Percentiles rank a stretch among this genome's conserved stretches.
Evolutionary conservation across 2,888 invertebrate genomes (phyloP).

Genomic region (Tupiocoris notatus): DNA sequence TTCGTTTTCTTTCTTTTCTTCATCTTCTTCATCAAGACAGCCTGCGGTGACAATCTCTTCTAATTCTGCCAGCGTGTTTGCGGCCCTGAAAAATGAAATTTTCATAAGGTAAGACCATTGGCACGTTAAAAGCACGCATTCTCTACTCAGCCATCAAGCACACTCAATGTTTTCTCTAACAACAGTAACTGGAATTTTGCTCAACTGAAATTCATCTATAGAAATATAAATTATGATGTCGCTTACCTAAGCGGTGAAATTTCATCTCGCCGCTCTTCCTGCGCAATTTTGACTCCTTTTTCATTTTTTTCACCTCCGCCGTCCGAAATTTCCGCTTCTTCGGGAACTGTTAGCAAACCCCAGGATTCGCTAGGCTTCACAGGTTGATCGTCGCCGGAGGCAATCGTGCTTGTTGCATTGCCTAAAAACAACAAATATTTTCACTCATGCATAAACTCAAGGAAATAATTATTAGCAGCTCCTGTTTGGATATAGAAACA

Average conservation of each 20-base stretch:
- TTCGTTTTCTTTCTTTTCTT: slow-evolving; percentile 33
- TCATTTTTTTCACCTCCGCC: slow-evolving; percentile 12
- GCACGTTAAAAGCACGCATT: too few relatives aligned
- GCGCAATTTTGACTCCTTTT: background rate
- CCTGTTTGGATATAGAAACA: too few relatives aligned
- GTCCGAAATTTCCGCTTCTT: slow-evolving; percentile 58
- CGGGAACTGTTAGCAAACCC: slow-evolving; percentile 62
- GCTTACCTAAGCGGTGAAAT: background rate
- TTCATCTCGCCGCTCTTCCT: background rate
- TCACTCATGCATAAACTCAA: too few relatives aligned
- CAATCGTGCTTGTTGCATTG: too few relatives aligned
- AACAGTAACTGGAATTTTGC: background rate
- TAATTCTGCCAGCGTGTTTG: slow-evolving; percentile 63
- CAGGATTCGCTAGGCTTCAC: slow-evolving; percentile 43
- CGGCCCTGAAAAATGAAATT: slow-evolving; percentile 21
- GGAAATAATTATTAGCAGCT: too few relatives aligned
- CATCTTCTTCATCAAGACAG: slow-evolving; percentile 6
- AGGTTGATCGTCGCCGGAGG: slow-evolving; percentile 24
- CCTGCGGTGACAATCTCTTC: slow-evolving; percentile 58
- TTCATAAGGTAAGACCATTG: too few relatives aligned
- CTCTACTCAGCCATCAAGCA: too few relatives aligned
- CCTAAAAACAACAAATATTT: too few relatives aligned
- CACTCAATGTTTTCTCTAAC: too few relatives aligned
- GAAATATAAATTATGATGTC: too few relatives aligned
- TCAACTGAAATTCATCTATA: too few relatives aligned